These are phyloP conservation scores for Sceloporus undulatus DNA, from an alignment of 2,113 vertebrate genomes.

Conservation along the genomic window DNA sequence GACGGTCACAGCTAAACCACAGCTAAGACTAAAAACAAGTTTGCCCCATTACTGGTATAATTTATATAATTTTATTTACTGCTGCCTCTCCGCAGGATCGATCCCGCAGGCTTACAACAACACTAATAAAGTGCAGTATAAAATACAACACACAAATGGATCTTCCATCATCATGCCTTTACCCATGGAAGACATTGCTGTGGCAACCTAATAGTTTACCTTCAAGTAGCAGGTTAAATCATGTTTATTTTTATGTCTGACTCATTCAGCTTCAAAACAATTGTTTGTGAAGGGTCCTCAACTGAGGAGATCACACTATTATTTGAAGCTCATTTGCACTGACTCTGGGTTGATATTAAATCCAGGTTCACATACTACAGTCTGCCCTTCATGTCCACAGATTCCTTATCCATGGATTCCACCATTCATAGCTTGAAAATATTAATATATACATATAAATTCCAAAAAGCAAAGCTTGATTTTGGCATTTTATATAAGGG, in stretches of 20 bases:
- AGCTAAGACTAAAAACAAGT: not conserved
- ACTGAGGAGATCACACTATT: not conserved
- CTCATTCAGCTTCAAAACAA: not conserved
- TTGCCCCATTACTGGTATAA: not conserved
- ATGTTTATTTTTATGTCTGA: not conserved
- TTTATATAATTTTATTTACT: too few species aligned
- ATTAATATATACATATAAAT: too few species aligned
- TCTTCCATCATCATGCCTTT: not conserved
- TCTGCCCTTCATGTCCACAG: too few species aligned
- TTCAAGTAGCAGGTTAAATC: not conserved
- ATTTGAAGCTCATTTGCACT: not conserved
- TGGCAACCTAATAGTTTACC: not conserved
- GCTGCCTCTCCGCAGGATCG: too few species aligned
- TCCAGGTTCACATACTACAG: not conserved
- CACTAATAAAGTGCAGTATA: too few species aligned
- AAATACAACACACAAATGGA: not conserved
- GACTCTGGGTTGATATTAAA: not conserved
- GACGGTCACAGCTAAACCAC: not conserved
- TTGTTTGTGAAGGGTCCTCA: not conserved
- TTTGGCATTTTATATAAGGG: too few species aligned
- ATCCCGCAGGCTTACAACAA: too few species aligned
- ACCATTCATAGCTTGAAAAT: too few species aligned
- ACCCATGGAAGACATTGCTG: not conserved
- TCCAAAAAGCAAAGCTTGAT: too few species aligned
- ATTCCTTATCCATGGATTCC: too few species aligned